phyloP scores from a whole-genome alignment of 53 echinoderm and acorn worm species.

The Actinopyga echinites region DNA sequence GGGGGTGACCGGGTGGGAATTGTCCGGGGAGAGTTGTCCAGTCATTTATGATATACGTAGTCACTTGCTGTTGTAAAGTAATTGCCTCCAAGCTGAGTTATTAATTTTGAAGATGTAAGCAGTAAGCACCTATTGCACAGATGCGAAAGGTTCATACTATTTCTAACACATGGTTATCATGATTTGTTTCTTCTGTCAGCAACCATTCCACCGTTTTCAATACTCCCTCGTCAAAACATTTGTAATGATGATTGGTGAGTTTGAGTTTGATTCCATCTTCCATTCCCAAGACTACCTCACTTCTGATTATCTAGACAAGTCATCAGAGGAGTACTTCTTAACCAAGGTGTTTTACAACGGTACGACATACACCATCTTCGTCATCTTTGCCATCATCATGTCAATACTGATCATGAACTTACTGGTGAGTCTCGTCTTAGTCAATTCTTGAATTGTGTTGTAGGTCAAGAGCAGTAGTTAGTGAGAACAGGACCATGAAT shows the following conservation, averaged over 20 bases:
- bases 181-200: conserved; percentile 34
- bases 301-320: background rate
- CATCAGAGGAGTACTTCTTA: conserved; percentile 53
- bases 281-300: conserved; percentile 74
- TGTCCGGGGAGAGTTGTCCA: too few species aligned
- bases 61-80: too few species aligned
- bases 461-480: too few species aligned
- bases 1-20: too few species aligned
- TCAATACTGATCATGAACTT: conserved; percentile 99
- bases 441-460: background rate
- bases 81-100: too few species aligned
- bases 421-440: conserved; percentile 79
- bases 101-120: too few species aligned
- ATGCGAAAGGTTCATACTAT: too few species aligned
- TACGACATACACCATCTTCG: conserved; percentile 77
- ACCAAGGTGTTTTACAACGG: conserved; percentile 61
- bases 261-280: conserved; percentile 90
- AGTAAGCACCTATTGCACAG: too few species aligned
- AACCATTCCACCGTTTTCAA: conserved; percentile 78
- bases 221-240: conserved; percentile 89
- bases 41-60: too few species aligned
- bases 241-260: conserved; percentile 99
- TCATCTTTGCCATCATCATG: conserved; percentile 87
- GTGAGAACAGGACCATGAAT: too few species aligned
- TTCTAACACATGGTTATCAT: too few species aligned